Evolutionary conservation across 53 echinoderm and acorn worm genomes (phyloP), one percentile per base, ranked within the genome.

Genomic region (Apostichopus leukothele): DNA sequence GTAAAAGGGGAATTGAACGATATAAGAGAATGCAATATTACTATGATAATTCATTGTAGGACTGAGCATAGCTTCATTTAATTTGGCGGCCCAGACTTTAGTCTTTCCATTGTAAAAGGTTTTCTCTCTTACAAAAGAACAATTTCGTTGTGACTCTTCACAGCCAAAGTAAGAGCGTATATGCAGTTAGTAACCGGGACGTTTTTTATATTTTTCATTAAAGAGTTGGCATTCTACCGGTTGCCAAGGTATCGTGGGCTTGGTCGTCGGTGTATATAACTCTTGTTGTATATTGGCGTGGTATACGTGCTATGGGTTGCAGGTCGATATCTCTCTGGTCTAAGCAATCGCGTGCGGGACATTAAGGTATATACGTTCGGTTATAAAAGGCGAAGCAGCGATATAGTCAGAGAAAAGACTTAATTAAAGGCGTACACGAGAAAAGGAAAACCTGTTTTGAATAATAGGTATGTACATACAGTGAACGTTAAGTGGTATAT

Each of bases 301-400:
- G n/a, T 51, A 16, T 53, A 79, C 53, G 53, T 79, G 53, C 53
- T 51, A 53, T 19, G n/a, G 53, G 79, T 79, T 79, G 79, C 50
- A 50, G 79, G 79, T 79, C 79, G 79, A 79, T 79, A 79, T 52
- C 14, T 18, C 53, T 52, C 51, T 79, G 79, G 50, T 79, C 79
- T 79, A 19, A 52, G 53, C 18, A 19, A 79, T 79, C 79, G 79
- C 79, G 79, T 79, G 79, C 51, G 79, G 79, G 79, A 79, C 79
- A 79, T 79, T 79, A 79, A 79, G 79, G 50, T 53, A 79, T 79
- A 51, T 50, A 79, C 18, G 79, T 52, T 51, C n/a, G 53, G 51
- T 53, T 63, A 63, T 63, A 63, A 63, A 63, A 63, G 16, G 16
- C 63, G 16, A 63, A 16, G 63, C 39, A 39, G 39, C 39, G 39